Percentiles rank a stretch among this genome's conserved stretches.
These are phyloP conservation scores for Rhagoletis zephyria DNA, from an alignment of 1,140 invertebrate genomes.

Conservation along the genomic window DNA sequence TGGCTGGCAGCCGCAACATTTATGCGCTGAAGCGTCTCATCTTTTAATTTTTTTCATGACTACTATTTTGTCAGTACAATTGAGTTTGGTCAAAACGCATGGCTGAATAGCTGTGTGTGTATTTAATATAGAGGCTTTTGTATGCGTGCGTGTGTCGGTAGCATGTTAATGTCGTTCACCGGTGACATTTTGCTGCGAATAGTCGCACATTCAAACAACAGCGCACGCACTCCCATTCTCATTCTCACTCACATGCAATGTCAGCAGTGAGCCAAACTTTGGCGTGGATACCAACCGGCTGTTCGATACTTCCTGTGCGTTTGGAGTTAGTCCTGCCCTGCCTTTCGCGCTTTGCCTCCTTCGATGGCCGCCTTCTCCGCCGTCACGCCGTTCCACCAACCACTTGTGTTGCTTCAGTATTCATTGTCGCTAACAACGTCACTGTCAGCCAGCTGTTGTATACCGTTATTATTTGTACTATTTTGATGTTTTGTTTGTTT, in stretches of 20 bases:
- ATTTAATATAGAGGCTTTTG: background rate
- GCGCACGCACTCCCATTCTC: background rate
- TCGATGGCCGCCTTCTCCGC: too few species aligned
- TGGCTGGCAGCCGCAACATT: background rate
- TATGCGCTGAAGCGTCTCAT: background rate
- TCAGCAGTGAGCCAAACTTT: constrained; percentile 25
- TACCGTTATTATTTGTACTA: constrained; percentile 40
- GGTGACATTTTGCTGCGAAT: constrained; percentile 49
- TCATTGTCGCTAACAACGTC: constrained; percentile 50
- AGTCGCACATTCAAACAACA: constrained; percentile 14
- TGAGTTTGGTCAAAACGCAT: constrained; percentile 42
- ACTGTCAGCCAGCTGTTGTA: constrained; percentile 46
- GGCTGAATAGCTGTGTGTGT: constrained; percentile 2
- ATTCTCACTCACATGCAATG: background rate
- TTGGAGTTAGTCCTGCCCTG: background rate
- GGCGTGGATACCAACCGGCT: constrained; percentile 8
- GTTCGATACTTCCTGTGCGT: constrained; percentile 50
- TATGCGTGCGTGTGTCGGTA: background rate
- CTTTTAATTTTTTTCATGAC: background rate
- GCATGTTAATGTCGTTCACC: constrained; percentile 2
- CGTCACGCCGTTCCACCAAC: background rate
- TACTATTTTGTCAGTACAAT: constrained; percentile 44
- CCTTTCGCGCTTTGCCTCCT: background rate
- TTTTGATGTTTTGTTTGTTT: background rate
- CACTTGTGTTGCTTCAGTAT: constrained; percentile 43